Evolutionary conservation across 35 echinoderm and acorn worm species (phyloP), one percentile per base, ranked within the genome.

Genomic region (Anneissia japonica): DNA sequence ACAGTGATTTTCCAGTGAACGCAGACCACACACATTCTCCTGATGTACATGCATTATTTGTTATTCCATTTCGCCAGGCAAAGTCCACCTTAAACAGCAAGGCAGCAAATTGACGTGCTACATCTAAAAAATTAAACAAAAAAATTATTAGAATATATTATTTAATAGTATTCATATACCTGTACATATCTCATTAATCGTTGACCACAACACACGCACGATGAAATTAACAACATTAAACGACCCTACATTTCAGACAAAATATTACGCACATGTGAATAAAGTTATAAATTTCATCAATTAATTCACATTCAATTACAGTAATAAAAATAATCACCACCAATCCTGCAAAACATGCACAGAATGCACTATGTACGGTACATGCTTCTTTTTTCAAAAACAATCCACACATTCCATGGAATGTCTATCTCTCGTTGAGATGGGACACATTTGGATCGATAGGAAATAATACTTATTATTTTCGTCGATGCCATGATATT

Each of bases 81-180:
- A 84, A 88, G 39, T 92, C 86, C 0, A 92, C 45, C 79, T 92
- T 92, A 37, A 88, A 92, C 0, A 92, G 81, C 3, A 92, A 2
- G 5, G 84, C 91, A 30, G 91, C 91, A 9, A 92, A 43, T 39
- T 92, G 91, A 77, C 40, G 73, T 34, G 28, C 74, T 30, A 37
- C 7, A 43, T 30, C 37, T 83, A 14, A 29, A 34, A n/a, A n/a
- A n/a, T n/a, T n/a, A n/a, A n/a, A n/a, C n/a, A n/a, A n/a, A n/a
- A n/a, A n/a, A n/a, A n/a, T n/a, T n/a, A n/a, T n/a, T n/a, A n/a
- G n/a, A n/a, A n/a, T n/a, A n/a, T n/a, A n/a, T n/a, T n/a, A n/a
- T n/a, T n/a, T n/a, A n/a, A n/a, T n/a, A n/a, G n/a, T n/a, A n/a
- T n/a, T n/a, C n/a, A n/a, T n/a, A n/a, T n/a, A n/a, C n/a, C n/a